Evolutionary conservation across 2,888 invertebrate species (phyloP).

Genomic region (Carcina quercana): DNA sequence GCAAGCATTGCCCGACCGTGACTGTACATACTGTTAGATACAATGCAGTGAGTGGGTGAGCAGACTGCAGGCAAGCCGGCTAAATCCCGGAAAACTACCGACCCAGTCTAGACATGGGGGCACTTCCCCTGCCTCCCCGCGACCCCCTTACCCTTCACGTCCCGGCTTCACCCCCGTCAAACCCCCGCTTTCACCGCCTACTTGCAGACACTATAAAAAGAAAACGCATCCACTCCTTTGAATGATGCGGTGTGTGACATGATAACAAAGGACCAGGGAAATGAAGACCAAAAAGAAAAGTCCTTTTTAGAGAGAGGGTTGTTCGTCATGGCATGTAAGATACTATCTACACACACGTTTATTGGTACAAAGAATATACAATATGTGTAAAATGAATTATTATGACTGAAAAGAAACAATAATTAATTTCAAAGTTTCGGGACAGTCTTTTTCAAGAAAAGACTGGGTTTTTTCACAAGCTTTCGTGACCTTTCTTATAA

Average conservation of each 20-base stretch:
- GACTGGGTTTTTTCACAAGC: too few species aligned
- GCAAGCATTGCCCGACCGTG: too few species aligned
- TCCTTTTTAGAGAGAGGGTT: slow-evolving; percentile 27
- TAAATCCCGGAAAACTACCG: slow-evolving; percentile 75
- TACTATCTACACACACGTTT: too few species aligned
- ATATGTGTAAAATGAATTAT: too few species aligned
- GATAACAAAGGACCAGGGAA: slow-evolving; percentile 45
- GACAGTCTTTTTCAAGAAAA: too few species aligned
- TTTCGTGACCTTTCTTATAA: too few species aligned
- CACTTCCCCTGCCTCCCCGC: slow-evolving; percentile 52
- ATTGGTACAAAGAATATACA: too few species aligned
- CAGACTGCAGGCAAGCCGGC: slow-evolving; percentile 68
- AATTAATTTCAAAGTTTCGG: too few species aligned
- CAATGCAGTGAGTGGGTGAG: slow-evolving; percentile 69
- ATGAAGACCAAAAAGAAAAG: slow-evolving; percentile 30
- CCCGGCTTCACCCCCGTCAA: slow-evolving; percentile 25
- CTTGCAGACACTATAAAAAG: slow-evolving; percentile 66
- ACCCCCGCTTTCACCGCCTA: slow-evolving; percentile 60
- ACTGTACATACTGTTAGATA: slow-evolving; percentile 36
- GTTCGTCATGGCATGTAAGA: too few species aligned
- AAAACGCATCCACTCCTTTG: slow-evolving; percentile 56
- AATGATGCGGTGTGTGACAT: slow-evolving; percentile 49
- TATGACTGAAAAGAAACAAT: too few species aligned
- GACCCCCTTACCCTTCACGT: slow-evolving; percentile 25
- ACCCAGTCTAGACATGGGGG: slow-evolving; percentile 76